phyloP scores from a whole-genome alignment of 2,113 vertebrate genomes.

The Prinia subflava region DNA sequence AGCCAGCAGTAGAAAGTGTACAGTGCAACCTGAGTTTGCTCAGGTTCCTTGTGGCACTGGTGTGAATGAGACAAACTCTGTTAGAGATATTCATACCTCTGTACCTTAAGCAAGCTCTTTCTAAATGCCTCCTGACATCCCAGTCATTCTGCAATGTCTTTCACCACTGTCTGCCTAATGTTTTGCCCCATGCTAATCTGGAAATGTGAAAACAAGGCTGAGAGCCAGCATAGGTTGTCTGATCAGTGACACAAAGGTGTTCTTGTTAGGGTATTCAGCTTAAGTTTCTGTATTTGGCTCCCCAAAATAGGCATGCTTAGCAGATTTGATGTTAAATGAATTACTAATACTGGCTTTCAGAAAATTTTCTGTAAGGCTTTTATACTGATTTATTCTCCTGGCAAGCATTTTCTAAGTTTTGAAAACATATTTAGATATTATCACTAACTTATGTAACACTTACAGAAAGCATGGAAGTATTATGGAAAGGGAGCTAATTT shows the following conservation, averaged over 20 bases:
- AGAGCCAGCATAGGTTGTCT: not conserved
- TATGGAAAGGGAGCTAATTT: constrained; percentile 41
- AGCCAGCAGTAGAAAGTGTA: not conserved
- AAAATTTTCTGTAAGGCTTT: not conserved
- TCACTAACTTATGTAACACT: constrained; percentile 44
- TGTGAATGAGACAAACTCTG: not conserved
- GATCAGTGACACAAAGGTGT: not conserved
- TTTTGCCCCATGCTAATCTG: not conserved
- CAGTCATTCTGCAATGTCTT: not conserved
- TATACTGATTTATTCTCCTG: constrained; percentile 10
- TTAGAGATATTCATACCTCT: not conserved
- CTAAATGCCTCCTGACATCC: not conserved
- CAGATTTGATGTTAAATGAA: not conserved
- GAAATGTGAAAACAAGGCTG: not conserved
- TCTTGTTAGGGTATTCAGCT: not conserved
- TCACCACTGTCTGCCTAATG: not conserved
- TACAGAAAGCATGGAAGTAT: not conserved
- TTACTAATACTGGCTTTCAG: constrained; percentile 6
- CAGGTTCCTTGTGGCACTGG: not conserved
- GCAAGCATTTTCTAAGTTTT: not conserved
- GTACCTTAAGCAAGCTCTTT: not conserved
- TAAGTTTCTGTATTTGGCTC: not conserved
- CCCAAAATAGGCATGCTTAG: not conserved
- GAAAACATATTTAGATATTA: constrained; percentile 17
- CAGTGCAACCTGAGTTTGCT: not conserved